Evolutionary conservation across 2,113 vertebrate genomes (phyloP).

Genomic region (Thunnus thynnus): DNA sequence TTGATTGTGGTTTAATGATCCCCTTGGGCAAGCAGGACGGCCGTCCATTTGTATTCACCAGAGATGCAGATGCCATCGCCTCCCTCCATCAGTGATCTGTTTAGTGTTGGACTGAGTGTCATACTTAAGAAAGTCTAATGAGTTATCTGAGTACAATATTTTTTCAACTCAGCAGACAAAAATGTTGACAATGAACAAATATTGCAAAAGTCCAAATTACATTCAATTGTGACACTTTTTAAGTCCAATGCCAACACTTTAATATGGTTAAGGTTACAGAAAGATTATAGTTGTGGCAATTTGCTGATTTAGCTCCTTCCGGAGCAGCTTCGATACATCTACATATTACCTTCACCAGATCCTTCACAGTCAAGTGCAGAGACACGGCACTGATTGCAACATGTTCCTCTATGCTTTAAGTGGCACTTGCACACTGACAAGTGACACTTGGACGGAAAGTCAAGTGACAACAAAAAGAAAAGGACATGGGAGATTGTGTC

Average conservation of each 20-base stretch:
- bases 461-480: conserved; percentile 44
- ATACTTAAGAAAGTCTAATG: neutral
- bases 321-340: conserved; percentile 40
- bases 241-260: too few relatives aligned
- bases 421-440: conserved; percentile 34
- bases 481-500: neutral
- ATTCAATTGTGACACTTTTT: too few relatives aligned
- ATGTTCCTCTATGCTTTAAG: conserved; percentile 44
- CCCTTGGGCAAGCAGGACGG: neutral
- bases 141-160: neutral
- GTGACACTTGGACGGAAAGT: conserved; percentile 52
- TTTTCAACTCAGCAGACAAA: neutral
- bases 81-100: conserved; percentile 1
- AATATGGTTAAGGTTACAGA: too few relatives aligned
- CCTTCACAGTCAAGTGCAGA: conserved; percentile 55
- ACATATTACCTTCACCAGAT: conserved; percentile 39
- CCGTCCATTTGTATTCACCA: neutral
- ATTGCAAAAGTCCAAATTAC: too few relatives aligned
- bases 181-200: too few relatives aligned
- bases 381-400: conserved; percentile 62
- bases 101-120: conserved; percentile 21
- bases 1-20: conserved; percentile 52
- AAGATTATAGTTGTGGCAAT: too few relatives aligned
- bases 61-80: neutral
- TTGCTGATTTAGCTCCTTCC: conserved; percentile 25